These are phyloP conservation scores for Harpia harpyja DNA, from an alignment of 2,797 vertebrate species.

Conservation along the genomic window DNA sequence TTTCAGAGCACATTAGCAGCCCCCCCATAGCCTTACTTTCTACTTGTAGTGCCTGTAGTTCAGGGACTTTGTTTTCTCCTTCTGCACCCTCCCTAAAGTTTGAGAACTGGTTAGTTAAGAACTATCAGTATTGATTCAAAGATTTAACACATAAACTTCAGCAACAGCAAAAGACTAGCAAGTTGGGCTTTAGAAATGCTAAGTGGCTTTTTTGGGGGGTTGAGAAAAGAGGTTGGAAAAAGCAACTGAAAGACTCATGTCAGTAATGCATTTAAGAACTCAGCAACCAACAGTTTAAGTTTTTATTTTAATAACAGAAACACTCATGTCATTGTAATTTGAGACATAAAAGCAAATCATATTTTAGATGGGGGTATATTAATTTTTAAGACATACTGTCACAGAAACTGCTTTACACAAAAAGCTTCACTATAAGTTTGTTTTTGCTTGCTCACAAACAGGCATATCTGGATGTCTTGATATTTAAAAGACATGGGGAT, in stretches of 20 bases:
- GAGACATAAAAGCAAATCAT: neutral
- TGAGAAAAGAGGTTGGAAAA: conserved; percentile 6
- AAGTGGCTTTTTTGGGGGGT: neutral
- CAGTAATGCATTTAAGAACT: neutral
- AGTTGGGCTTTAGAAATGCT: conserved; percentile 19
- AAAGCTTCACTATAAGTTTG: neutral
- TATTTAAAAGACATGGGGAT: conserved; percentile 13
- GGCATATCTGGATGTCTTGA: neutral
- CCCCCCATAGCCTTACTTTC: neutral
- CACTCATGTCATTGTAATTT: neutral
- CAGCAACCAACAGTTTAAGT: neutral
- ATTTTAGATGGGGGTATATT: neutral
- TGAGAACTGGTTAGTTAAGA: neutral
- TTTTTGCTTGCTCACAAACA: conserved; percentile 12
- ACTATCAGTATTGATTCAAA: neutral
- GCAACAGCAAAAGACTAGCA: neutral
- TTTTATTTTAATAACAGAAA: neutral
- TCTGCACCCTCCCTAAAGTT: neutral
- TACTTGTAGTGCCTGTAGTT: neutral
- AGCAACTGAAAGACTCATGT: neutral
- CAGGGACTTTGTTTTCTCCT: neutral
- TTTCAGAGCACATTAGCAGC: neutral
- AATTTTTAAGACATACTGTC: conserved; percentile 27
- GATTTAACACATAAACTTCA: neutral
- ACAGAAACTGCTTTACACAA: neutral